Conservation (phyloP, 2,113 vertebrate species). For the Ptilonorhynchus violaceus region DNA sequence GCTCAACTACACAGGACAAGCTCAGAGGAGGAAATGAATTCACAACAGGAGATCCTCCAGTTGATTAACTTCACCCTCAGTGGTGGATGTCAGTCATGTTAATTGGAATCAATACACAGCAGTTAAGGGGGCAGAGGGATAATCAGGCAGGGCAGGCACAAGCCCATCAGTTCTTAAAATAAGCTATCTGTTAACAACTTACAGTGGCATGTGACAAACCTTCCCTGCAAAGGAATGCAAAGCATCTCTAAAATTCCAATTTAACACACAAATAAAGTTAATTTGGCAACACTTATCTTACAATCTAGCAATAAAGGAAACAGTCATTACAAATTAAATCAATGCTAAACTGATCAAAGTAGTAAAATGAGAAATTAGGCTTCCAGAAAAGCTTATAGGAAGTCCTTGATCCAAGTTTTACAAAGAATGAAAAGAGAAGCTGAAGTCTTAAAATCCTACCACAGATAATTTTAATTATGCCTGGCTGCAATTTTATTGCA, state of each 20-base stretch:
- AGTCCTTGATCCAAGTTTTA: background rate
- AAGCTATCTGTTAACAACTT: constrained; percentile 29
- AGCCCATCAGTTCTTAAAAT: constrained; percentile 37
- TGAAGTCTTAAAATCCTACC: background rate
- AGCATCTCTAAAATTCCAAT: constrained; percentile 35
- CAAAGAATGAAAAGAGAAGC: background rate
- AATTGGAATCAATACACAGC: constrained; percentile 75
- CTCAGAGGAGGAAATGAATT: constrained; percentile 76
- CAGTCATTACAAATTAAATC: constrained; percentile 7
- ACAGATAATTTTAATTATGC: background rate
- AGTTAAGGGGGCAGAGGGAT: constrained; percentile 60
- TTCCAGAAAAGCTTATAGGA: background rate
- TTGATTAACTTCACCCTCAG: constrained; percentile 73
- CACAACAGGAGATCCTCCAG: constrained; percentile 63
- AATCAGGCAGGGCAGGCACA: constrained; percentile 66
- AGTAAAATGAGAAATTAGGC: constrained; percentile 1
- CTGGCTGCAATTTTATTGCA: background rate
- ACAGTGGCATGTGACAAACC: constrained; percentile 8
- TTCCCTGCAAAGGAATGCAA: constrained; percentile 24
- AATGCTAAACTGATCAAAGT: background rate
- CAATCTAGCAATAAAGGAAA: background rate
- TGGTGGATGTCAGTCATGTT: constrained; percentile 70
- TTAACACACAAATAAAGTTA: constrained; percentile 40
- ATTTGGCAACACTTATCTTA: constrained; percentile 2
- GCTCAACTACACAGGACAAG: constrained; percentile 59